These are phyloP conservation scores for Neostethus bicornis DNA, from an alignment of 2,797 vertebrate species.

Conservation along the genomic window DNA sequence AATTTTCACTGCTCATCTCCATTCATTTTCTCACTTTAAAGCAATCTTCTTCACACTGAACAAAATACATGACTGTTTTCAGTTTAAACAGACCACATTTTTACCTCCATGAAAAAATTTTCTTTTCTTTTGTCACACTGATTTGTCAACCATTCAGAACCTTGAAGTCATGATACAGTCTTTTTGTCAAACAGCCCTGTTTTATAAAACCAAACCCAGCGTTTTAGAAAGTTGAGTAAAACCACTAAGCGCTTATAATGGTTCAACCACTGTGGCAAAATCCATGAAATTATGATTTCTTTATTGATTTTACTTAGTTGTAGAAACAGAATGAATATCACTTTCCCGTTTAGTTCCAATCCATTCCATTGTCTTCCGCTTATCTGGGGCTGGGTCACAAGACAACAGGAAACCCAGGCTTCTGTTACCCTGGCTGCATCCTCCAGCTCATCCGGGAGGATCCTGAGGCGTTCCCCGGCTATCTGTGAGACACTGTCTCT, in stretches of 20 bases:
- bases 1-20: not conserved
- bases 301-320: conserved; percentile 31
- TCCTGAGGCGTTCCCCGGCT: no score
- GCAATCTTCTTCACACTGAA: not conserved
- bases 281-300: conserved; percentile 38
- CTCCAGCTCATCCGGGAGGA: no score
- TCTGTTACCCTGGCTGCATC: no score
- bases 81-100: not conserved
- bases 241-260: conserved; percentile 5
- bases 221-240: not conserved
- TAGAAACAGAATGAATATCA: not conserved
- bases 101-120: not conserved
- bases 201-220: not conserved
- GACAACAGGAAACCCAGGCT: no score
- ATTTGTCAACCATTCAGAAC: not conserved
- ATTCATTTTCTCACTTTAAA: not conserved
- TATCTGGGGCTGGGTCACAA: no score
- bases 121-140: not conserved
- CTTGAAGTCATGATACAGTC: not conserved
- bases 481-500: no score
- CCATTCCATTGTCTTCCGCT: no score
- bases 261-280: conserved; percentile 27
- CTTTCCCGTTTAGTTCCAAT: no score
- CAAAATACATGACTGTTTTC: not conserved
- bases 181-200: not conserved